Percentiles rank a stretch among this genome's conserved stretches.
Evolutionary conservation across 1,140 invertebrate genomes (phyloP).

Genomic region (Lasaia peninsularis): DNA sequence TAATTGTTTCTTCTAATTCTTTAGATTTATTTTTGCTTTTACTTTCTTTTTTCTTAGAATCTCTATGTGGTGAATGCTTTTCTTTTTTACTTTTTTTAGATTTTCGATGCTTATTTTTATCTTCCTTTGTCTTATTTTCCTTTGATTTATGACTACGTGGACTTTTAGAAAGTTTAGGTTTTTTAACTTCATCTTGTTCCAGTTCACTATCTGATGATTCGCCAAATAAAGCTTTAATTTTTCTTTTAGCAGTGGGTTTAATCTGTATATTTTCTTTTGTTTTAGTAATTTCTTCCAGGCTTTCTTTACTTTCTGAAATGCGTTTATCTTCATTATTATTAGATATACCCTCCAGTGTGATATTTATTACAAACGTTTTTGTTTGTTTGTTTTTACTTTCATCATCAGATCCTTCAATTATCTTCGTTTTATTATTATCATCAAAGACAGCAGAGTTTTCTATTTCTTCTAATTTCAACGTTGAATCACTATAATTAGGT

Average conservation of each 20-base stretch:
- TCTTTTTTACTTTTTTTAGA: constrained; percentile 24
- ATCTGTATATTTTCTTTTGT: constrained; percentile 25
- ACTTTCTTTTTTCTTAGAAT: constrained; percentile 22
- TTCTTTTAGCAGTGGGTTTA: constrained; percentile 59
- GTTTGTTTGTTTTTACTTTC: constrained; percentile 25
- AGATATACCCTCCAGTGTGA: constrained; percentile 60
- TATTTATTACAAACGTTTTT: constrained; percentile 64
- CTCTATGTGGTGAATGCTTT: constrained; percentile 20
- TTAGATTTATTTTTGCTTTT: constrained; percentile 29
- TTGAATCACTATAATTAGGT: constrained; percentile 44
- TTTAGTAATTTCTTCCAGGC: constrained; percentile 20
- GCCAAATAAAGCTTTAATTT: constrained; percentile 71
- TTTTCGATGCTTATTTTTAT: constrained; percentile 21
- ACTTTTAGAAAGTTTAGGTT: constrained; percentile 28
- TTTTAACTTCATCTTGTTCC: constrained; percentile 34
- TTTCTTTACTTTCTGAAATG: constrained; percentile 18
- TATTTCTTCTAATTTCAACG: constrained; percentile 45
- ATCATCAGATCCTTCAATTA: constrained; percentile 32
- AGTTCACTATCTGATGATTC: constrained; percentile 67
- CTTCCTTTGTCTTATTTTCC: constrained; percentile 23
- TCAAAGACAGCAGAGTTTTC: constrained; percentile 27
- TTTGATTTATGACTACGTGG: constrained; percentile 27
- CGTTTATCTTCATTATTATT: constrained; percentile 30
- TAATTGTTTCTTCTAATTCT: constrained; percentile 18
- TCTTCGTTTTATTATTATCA: constrained; percentile 41